A percentile compares a stretch with the other conserved stretches of the same genome.
phyloP scores from a whole-genome alignment of 2,113 vertebrate species.

The Pelecanus crispus region DNA sequence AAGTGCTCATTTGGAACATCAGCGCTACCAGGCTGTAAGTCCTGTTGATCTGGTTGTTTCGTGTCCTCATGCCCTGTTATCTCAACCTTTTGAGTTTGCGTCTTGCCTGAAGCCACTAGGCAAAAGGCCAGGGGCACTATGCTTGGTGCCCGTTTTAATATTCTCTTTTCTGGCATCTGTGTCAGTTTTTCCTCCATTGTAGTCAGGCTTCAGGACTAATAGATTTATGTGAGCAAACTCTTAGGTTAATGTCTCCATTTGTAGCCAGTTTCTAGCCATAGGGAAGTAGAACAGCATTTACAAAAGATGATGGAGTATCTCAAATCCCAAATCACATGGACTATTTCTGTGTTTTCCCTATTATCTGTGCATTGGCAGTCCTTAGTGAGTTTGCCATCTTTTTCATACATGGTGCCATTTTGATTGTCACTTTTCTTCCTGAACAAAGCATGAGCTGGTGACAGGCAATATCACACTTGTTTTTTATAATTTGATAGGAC shows the following conservation, averaged over 20 bases:
- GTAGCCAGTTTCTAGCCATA: not conserved
- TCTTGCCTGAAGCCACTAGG: not conserved
- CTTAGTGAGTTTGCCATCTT: not conserved
- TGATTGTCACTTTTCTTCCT: not conserved
- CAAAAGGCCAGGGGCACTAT: not conserved
- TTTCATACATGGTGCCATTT: not conserved
- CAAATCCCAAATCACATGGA: not conserved
- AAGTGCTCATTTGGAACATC: not conserved
- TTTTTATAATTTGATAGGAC: not conserved
- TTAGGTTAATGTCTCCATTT: not conserved
- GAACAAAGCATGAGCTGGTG: not conserved
- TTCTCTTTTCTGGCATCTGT: not conserved
- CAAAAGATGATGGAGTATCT: not conserved
- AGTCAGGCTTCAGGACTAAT: not conserved
- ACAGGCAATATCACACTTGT: not conserved
- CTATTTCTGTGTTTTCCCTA: rapidly evolving
- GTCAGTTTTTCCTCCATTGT: not conserved
- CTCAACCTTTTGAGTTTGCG: not conserved
- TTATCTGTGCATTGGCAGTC: not conserved
- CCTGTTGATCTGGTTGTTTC: not conserved
- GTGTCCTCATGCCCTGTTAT: not conserved
- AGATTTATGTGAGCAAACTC: not conserved
- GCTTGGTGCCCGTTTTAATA: not conserved
- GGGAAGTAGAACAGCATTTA: not conserved
- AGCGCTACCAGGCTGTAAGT: not conserved